Conservation (phyloP, 1,140 invertebrate genomes). For the Prorops nasuta region DNA sequence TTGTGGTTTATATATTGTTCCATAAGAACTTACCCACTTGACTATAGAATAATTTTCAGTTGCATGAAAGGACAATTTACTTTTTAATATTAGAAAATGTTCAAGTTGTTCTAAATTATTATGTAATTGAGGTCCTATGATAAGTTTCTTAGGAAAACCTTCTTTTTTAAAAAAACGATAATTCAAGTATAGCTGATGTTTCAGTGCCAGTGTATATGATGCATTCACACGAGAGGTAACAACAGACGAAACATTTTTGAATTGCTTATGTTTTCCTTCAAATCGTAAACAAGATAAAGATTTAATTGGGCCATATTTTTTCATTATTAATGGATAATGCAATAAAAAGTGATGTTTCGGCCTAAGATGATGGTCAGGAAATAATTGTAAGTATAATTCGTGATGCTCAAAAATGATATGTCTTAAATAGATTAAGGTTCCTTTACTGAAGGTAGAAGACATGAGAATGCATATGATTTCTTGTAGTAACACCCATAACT, state of each 20-base stretch:
- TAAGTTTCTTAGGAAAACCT: background rate
- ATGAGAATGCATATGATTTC: slow-evolving; percentile 10
- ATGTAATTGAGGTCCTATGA: background rate
- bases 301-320: background rate
- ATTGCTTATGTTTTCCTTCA: too few species aligned
- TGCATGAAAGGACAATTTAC: background rate
- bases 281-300: too few species aligned
- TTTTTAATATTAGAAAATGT: background rate
- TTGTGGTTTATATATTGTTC: background rate
- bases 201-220: background rate
- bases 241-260: background rate
- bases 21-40: background rate
- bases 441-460: slow-evolving; percentile 1
- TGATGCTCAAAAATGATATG: slow-evolving; percentile 16
- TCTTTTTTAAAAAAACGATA: background rate
- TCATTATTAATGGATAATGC: slow-evolving; percentile 13
- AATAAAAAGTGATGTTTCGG: slow-evolving; percentile 19
- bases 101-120: background rate
- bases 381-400: slow-evolving; percentile 17
- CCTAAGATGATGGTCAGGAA: slow-evolving; percentile 15
- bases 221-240: background rate
- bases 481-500: background rate
- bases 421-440: slow-evolving; percentile 2
- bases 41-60: too few species aligned
- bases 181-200: background rate